Evolutionary conservation across 2,113 vertebrate genomes (phyloP).

Genomic region (Nothocercus julius): DNA sequence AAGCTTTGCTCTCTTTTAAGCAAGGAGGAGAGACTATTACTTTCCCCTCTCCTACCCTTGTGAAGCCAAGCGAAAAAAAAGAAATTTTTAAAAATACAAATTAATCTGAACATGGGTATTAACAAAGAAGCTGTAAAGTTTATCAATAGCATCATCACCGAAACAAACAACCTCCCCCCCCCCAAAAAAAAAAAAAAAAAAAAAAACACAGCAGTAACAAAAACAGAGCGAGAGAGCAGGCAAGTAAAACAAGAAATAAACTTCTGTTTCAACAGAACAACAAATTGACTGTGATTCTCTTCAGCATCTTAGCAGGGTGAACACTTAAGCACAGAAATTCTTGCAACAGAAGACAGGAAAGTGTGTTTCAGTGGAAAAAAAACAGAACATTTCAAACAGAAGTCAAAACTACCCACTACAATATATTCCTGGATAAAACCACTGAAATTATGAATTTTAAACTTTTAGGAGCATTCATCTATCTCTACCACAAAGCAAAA

Average conservation of each 20-base stretch:
- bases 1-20: neutral
- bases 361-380: neutral
- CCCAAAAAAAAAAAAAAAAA: neutral
- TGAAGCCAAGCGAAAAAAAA: neutral
- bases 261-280: neutral
- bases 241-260: neutral
- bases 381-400: conserved; percentile 45
- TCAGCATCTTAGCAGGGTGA: neutral
- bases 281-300: neutral
- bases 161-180: too few species aligned
- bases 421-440: neutral
- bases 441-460: neutral
- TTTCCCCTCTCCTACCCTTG: neutral
- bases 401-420: neutral
- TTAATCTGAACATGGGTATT: neutral
- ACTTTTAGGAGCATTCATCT: neutral
- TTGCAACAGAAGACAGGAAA: conserved; percentile 48
- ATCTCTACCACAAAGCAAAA: conserved; percentile 1
- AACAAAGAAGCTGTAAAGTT: neutral
- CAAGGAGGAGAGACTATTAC: neutral
- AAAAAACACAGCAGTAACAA: neutral
- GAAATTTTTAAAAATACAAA: neutral
- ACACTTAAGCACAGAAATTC: conserved; percentile 41
- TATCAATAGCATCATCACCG: neutral
- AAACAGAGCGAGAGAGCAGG: neutral